A percentile compares a stretch with the other conserved stretches of the same genome.
Conservation (phyloP, 2,797 vertebrate species). For the Sarcophilus harrisii region DNA sequence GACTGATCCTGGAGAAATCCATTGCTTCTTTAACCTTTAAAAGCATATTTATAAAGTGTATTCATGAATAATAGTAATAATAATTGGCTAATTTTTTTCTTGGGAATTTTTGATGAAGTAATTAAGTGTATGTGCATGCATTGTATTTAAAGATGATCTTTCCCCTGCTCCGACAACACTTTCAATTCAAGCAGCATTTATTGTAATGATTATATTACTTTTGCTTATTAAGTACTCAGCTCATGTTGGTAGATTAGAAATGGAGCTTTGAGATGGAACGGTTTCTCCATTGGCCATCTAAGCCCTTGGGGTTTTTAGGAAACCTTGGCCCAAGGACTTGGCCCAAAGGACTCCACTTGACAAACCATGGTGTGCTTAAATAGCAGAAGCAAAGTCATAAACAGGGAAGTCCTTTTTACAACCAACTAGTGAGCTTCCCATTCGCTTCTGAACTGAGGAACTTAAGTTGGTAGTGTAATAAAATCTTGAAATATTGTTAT, state of each 20-base stretch:
- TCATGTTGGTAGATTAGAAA: not conserved
- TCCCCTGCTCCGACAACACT: not conserved
- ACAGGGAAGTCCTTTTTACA: not conserved
- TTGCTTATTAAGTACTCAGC: not conserved
- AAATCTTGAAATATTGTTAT: not conserved
- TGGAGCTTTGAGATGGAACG: not conserved
- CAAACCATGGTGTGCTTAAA: not conserved
- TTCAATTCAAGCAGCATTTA: not conserved
- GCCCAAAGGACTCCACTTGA: not conserved
- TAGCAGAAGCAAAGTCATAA: not conserved
- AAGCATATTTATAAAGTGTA: slow-evolving; percentile 53
- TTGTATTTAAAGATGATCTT: not conserved
- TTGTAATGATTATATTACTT: not conserved
- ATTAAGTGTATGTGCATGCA: not conserved
- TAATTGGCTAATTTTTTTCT: not conserved
- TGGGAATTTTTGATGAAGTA: not conserved
- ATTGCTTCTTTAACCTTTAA: slow-evolving; percentile 73
- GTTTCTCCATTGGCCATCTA: not conserved
- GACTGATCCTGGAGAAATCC: slow-evolving; percentile 48
- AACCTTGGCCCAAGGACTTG: not conserved
- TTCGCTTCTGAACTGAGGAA: not conserved
- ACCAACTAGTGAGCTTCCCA: not conserved
- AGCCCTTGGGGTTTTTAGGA: not conserved
- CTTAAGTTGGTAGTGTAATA: not conserved
- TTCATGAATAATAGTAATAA: slow-evolving; percentile 58